Base-by-base conservation (phyloP, 2,797 vertebrate genomes). In the Echiichthys vipera region DNA sequence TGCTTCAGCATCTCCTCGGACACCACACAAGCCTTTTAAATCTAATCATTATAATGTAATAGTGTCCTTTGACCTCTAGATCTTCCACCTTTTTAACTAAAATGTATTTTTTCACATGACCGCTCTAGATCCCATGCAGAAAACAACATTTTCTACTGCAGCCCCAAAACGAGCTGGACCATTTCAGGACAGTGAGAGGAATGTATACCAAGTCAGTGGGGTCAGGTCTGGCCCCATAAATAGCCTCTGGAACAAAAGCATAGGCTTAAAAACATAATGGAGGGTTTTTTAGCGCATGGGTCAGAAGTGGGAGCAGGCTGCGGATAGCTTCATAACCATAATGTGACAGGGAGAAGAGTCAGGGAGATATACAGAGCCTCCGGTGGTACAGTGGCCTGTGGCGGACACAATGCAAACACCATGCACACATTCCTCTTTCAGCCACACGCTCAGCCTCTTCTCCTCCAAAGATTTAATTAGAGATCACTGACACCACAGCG, bases 331-430 rank as follows among this genome's bases (percentile, higher is more conserved):
- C 81, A 81, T 71, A 75, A 93, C 91, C 91, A 93, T 90, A 90
- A 91, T 87, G 84, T 91, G 88, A 91, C 88, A 91, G 82, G 77
- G 79, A 80, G 86, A 90, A 75, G 91, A 90, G 77, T 79, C 83
- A 40, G 77, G 72, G 86, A 90, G 88, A 91, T 86, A 91, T 88
- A 92, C 81, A 47, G 69, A 90, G 85, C 76, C 76, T 80, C 84
- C 51, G 67, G 89, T 73, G 88, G 89, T 90, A 84, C 78, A 55
- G 88, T 81, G 90, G 92, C 86, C 86, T 89, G 86, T 64, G 90
- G 89, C 79, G 71, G 79, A 92, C 90, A 91, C 91, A 89, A 91
- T 88, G 85, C 90, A 90, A 91, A 91, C 92, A 89, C 81, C 79
- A 53, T 73, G 75, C 83, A 59, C 80, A 65, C 90, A 92, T 93